These are phyloP conservation scores for Zapus hudsonius DNA, from an alignment of 2,113 vertebrate genomes.

Conservation along the genomic window DNA sequence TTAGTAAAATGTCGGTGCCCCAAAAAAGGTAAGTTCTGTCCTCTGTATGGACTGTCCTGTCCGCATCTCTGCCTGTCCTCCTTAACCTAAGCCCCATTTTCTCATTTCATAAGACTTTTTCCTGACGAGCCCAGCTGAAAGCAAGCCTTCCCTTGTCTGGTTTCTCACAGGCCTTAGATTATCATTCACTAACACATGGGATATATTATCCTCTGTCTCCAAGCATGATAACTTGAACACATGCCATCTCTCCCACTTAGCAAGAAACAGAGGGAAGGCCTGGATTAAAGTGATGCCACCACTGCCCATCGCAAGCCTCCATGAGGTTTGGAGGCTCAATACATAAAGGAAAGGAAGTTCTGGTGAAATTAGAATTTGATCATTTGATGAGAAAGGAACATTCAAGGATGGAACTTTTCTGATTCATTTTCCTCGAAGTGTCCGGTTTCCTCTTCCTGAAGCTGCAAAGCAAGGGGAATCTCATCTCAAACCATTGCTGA, in stretches of 20 bases:
- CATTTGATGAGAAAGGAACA: constrained; percentile 28
- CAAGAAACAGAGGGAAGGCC: not conserved
- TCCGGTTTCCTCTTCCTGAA: not conserved
- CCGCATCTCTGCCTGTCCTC: not conserved
- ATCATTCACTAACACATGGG: not conserved
- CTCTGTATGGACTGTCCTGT: not conserved
- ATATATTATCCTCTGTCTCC: not conserved
- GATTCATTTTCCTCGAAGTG: not conserved
- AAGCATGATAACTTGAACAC: not conserved
- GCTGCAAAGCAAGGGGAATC: not conserved
- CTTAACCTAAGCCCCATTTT: not conserved
- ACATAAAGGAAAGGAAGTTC: constrained; percentile 34
- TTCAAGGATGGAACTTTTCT: not conserved
- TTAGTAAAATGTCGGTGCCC: not conserved
- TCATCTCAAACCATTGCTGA: constrained; percentile 21
- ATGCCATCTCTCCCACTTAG: not conserved
- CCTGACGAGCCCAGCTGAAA: not conserved
- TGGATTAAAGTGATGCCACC: not conserved
- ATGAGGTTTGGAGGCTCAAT: not conserved
- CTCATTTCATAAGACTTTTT: not conserved
- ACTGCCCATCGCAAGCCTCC: not conserved
- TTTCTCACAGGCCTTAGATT: not conserved
- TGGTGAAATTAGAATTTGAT: constrained; percentile 28
- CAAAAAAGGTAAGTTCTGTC: not conserved
- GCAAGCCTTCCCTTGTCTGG: not conserved